These are phyloP conservation scores for Theodoxus fluviatilis DNA, from an alignment of 2,888 invertebrate genomes.

Conservation along the genomic window DNA sequence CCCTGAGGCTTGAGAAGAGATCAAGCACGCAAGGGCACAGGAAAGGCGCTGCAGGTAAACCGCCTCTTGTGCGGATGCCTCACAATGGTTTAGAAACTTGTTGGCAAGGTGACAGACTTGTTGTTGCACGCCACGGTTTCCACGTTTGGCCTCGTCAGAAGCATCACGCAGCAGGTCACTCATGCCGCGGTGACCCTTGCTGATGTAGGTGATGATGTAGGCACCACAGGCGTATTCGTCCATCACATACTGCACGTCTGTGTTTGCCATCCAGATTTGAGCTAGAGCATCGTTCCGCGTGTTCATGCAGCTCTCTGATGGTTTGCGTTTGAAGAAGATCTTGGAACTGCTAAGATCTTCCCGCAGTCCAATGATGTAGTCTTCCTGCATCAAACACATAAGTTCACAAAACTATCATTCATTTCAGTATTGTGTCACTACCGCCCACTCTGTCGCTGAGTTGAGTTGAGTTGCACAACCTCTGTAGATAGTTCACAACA, in stretches of 20 bases:
- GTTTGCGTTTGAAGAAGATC: slow-evolving; percentile 13
- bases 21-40: too few species aligned
- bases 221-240: slow-evolving; percentile 23
- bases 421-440: too few species aligned
- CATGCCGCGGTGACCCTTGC: slow-evolving; percentile 40
- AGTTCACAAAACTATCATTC: too few species aligned
- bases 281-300: background rate
- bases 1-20: too few species aligned
- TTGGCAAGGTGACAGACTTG: slow-evolving; percentile 39
- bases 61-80: slow-evolving; percentile 50
- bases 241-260: slow-evolving; percentile 15
- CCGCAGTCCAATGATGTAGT: slow-evolving; percentile 7
- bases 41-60: slow-evolving; percentile 36
- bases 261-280: slow-evolving; percentile 17
- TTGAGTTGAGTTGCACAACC: too few species aligned
- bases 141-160: slow-evolving; percentile 33
- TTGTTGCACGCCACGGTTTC: slow-evolving; percentile 29
- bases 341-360: background rate
- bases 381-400: background rate
- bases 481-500: too few species aligned
- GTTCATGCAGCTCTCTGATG: slow-evolving; percentile 16
- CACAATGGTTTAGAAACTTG: slow-evolving; percentile 42
- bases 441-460: too few species aligned
- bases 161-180: slow-evolving; percentile 36
- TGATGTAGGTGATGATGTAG: slow-evolving; percentile 38